Conservation (phyloP, 2,888 invertebrate genomes). For the Pyrrhia umbra region DNA sequence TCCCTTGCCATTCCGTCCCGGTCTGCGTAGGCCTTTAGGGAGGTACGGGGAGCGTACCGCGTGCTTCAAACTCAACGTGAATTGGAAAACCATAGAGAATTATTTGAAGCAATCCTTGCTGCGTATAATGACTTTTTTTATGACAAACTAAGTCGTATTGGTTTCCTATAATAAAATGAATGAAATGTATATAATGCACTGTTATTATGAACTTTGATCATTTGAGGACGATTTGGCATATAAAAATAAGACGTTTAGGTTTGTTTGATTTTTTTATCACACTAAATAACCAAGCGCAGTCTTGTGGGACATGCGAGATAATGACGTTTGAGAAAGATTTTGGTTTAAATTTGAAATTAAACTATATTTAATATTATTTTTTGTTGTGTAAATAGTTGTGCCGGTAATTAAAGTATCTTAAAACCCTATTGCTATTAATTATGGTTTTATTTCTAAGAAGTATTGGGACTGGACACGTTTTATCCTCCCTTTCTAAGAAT, state of each 20-base stretch:
- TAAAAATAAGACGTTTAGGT: slow-evolving; percentile 15
- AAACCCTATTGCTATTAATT: slow-evolving; percentile 18
- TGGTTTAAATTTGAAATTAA: slow-evolving; percentile 20
- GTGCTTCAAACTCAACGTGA: slow-evolving; percentile 17
- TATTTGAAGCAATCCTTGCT: slow-evolving; percentile 25
- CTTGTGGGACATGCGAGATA: slow-evolving; percentile 29
- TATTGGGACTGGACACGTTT: slow-evolving; percentile 10
- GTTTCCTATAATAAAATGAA: slow-evolving; percentile 17
- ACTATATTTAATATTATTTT: slow-evolving; percentile 18
- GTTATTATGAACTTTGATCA: slow-evolving; percentile 11
- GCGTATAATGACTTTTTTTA: slow-evolving; percentile 22
- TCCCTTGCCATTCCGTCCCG: too few species aligned
- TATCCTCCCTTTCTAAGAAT: slow-evolving; percentile 17
- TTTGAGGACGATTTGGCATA: slow-evolving; percentile 14
- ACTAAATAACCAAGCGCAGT: slow-evolving; percentile 6
- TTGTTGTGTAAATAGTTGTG: slow-evolving; percentile 24
- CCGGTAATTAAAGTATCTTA: slow-evolving; percentile 26
- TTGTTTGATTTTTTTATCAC: slow-evolving; percentile 17
- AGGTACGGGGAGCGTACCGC: slow-evolving; percentile 16
- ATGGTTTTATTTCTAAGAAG: slow-evolving; percentile 14
- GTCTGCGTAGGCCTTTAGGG: too few species aligned
- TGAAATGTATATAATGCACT: slow-evolving; percentile 15
- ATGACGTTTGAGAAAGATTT: slow-evolving; percentile 26
- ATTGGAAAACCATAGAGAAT: slow-evolving; percentile 20
- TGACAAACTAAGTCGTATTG: slow-evolving; percentile 20